phyloP scores from a whole-genome alignment of 2,797 vertebrate genomes.

The Onychomys torridus region DNA sequence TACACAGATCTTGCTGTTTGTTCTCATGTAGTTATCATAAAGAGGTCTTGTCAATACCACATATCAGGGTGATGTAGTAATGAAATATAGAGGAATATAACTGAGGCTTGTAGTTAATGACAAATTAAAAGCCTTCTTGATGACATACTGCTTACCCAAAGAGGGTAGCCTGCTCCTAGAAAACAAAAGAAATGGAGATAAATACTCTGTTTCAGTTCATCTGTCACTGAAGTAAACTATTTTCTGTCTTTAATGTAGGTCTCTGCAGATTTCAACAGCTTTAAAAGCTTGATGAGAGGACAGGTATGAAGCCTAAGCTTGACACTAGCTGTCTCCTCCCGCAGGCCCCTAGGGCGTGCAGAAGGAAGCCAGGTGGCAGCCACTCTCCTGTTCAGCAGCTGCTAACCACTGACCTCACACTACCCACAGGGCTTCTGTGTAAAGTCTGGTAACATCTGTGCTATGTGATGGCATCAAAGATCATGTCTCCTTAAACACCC shows the following conservation, averaged over 20 bases:
- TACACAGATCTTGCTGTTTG: conserved; percentile 51
- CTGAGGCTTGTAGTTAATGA: conserved; percentile 68
- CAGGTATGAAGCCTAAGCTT: conserved; percentile 30
- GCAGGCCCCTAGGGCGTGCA: neutral
- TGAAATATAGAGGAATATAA: conserved; percentile 31
- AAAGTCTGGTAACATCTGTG: neutral
- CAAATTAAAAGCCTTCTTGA: conserved; percentile 68
- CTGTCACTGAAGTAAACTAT: conserved; percentile 51
- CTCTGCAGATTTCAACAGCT: conserved; percentile 57
- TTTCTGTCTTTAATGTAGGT: conserved; percentile 49
- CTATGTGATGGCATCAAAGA: neutral
- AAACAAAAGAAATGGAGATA: conserved; percentile 76
- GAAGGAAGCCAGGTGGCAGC: conserved; percentile 1
- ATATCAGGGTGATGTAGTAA: conserved; percentile 24
- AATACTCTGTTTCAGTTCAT: conserved; percentile 60
- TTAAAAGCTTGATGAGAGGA: conserved; percentile 47
- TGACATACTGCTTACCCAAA: conserved; percentile 59
- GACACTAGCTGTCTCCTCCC: conserved; percentile 19
- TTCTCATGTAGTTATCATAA: conserved; percentile 10
- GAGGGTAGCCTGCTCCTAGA: conserved; percentile 79
- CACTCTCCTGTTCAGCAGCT: neutral
- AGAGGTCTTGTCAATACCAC: conserved; percentile 30
- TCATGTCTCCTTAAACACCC: neutral
- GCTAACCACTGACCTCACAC: neutral
- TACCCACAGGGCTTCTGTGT: neutral